Evolutionary conservation across 2,888 invertebrate genomes (phyloP), one percentile per base, ranked within the genome.

Genomic region (Eremobia ochroleuca): DNA sequence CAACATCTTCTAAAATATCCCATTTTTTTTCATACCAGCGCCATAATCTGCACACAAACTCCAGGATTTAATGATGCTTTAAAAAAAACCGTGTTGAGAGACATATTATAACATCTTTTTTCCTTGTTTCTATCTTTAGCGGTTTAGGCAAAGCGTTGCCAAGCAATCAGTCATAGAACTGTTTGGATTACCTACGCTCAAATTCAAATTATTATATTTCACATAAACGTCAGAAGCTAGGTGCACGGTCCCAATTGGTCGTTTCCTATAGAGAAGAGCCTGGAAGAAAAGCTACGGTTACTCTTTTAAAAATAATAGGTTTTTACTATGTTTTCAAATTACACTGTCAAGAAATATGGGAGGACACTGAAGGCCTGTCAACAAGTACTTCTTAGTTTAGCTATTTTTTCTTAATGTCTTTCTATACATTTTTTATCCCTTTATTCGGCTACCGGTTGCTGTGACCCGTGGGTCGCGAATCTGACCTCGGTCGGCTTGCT

Each of bases 391-490:
- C 25, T 11, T 55, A n/a, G n/a, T n/a, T 55, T 55, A n/a, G 25
- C 13, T 68, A 8, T 2, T 62, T 43, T 18, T 21, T 5, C 25
- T 6, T 28, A 25, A 49, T 15, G 25, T n/a, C 4, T 9, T 0
- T 31, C 15, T 46, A 66, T 49, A n/a, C 18, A 59, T 62, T 84
- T 76, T 76, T 82, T 71, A 85, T 73, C 77, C 77, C 82, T 73
- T 82, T n/a, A 31, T 31, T 37, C 31, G 18, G 49, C 34, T 73
- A 65, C 79, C 25, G 68, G 82, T 80, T 66, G n/a, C 34, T 68
- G 9, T 82, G 75, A 80, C 79, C 80, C 71, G 4, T 15, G 59
- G 79, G 85, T 85, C 79, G 40, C 11, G 52, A 46, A 62, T 73
- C 40, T 79, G 75, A 72, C 85, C 82, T 37, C 59, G 78, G 72